Base-by-base conservation (phyloP, 2,113 vertebrate species). In the Ceratotherium simum region DNA sequence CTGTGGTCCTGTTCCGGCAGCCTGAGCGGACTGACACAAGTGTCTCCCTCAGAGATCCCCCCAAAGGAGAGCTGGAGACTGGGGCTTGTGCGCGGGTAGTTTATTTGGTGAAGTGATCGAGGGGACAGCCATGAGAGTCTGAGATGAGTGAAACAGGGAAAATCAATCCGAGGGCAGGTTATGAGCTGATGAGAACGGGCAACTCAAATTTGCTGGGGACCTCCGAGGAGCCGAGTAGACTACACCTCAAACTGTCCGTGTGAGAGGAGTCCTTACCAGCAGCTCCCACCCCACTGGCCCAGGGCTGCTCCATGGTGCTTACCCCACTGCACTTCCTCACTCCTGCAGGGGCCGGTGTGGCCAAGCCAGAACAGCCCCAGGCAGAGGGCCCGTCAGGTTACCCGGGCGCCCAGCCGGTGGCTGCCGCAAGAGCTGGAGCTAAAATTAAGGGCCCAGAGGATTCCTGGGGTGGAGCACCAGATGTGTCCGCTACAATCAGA, bases 391-490 rank as follows among this genome's bases (percentile, higher is more conserved):
- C 87, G 80, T 88, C 96, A 97, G 92, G 95, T 92, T 91, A 95
- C 65, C 76, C 92, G 84, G 91, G 93, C 85, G 29, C 96, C 97
- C 33, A 36, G 23, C 18, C 60, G 75, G 29, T 36, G 33, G 84
- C 64, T 75, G 88, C 48, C 21, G 60, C 2, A 20, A 76, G 3
- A 73, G 76, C 67, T 82, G 73, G 78, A 48, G 21, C 93, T 81
- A 90, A 90, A 67, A 83, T 60, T 11, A 97, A 94, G 97, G 98
- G 98, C 13, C 79, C 92, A 51, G 51, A 1, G 42, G 39, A 92
- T 69, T 89, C 72, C 84, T 96, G 94, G 85, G 91, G 98, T 91
- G 97, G 98, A 97, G 98, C 97, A 95, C 98, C 98, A 92, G 96
- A 88, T 36, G 92, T 98, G 97, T 93, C 54, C 14, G 98, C 98